phyloP scores from a whole-genome alignment of 2,888 invertebrate genomes.

The Callyntrura sp. region DNA sequence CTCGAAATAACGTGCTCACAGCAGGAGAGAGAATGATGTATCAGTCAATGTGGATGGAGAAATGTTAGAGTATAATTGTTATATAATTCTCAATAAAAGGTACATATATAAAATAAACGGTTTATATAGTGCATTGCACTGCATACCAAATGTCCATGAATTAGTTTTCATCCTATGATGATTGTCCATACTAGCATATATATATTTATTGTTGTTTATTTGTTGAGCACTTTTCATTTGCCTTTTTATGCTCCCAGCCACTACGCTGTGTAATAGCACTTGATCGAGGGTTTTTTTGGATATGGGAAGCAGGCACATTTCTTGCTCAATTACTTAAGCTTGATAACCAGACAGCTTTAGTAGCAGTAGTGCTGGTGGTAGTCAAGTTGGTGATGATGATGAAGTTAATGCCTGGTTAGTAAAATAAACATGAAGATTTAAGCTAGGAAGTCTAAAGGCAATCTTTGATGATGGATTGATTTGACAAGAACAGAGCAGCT shows the following conservation, averaged over 20 bases:
- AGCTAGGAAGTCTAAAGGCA: slow-evolving; percentile 27
- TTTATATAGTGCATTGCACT: too few species aligned
- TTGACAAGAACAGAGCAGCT: slow-evolving; percentile 59
- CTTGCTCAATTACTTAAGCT: slow-evolving; percentile 58
- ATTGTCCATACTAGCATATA: too few species aligned
- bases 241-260: not conserved
- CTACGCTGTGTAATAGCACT: not conserved
- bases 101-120: too few species aligned
- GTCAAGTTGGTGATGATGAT: slow-evolving; percentile 19
- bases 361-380: slow-evolving; percentile 1
- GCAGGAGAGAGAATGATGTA: too few species aligned
- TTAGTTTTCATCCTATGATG: too few species aligned
- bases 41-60: too few species aligned
- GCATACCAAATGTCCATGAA: too few species aligned
- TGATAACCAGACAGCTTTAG: slow-evolving; percentile 31
- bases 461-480: slow-evolving; percentile 63
- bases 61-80: too few species aligned
- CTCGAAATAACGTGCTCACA: too few species aligned
- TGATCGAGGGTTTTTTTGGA: too few species aligned
- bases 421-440: slow-evolving; percentile 48
- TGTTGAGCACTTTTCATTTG: slow-evolving; percentile 15
- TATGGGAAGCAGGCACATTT: slow-evolving; percentile 53
- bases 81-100: too few species aligned
- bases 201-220: too few species aligned
- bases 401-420: not conserved